Base-by-base conservation (phyloP, 2,888 invertebrate genomes). In the Ophion ventricosus region DNA sequence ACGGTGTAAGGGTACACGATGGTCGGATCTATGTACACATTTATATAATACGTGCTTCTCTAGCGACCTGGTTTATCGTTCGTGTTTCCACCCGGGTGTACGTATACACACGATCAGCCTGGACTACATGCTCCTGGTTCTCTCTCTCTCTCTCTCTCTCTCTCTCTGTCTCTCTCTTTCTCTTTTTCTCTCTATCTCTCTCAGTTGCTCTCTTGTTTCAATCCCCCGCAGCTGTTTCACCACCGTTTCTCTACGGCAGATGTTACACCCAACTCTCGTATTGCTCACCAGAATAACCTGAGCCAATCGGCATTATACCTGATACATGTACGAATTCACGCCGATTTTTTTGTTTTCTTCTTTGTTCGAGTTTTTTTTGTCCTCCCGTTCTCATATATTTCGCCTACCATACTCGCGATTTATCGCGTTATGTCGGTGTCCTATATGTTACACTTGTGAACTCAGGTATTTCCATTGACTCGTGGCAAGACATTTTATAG, bases 181-280 rank as follows among this genome's bases (percentile, higher is more conserved):
- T 35, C 35, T 35, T 83, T 35, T 8, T 35, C 80, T 81, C 82
- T 67, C 76, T 85, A 73, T 80, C 77, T 80, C 75, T 70, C 73
- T 74, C 84, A 35, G 7, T 35, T 35, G 35, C 7, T 35, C 35
- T 35, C 35, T 35, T 35, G 78, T 85, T 87, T 80, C 87, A 87
- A 90, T 89, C 85, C 88, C 79, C 86, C 78, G 89, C 91, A 91
- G 91, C 91, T 91, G 91, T 89, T 88, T 86, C 87, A 74, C 84
- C 82, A 86, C 88, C 86, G 88, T 90, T 90, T 89, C 88, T 88
- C 88, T 86, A 85, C 87, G 86, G 91, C 91, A 91, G 91, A 91
- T 91, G 91, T 91, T 91, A 84, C 85, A 83, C 84, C 87, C 86
- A 85, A 85, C 85, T 87, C 87, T 85, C 86, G 87, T 86, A 85